These are phyloP conservation scores for Rhynchopsitta pachyrhyncha DNA, from an alignment of 2,113 vertebrate genomes.

Conservation along the genomic window DNA sequence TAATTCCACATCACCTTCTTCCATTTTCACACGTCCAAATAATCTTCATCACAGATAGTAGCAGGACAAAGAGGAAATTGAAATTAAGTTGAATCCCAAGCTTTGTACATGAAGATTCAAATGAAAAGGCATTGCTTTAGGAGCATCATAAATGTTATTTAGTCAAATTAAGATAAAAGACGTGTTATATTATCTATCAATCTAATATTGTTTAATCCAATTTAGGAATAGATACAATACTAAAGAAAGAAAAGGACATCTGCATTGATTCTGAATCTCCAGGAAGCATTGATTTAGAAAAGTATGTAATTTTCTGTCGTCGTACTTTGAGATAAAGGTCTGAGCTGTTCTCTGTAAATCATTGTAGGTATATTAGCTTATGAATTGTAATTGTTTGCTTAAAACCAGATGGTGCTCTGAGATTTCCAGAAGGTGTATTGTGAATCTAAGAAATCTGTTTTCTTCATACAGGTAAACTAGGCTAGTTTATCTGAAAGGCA, in stretches of 20 bases:
- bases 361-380: neutral
- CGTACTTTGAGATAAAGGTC: neutral
- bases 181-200: neutral
- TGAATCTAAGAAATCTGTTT: neutral
- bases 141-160: neutral
- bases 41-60: neutral
- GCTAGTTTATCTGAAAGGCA: neutral
- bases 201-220: conserved; percentile 5
- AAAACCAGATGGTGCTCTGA: conserved; percentile 5
- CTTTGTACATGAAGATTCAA: neutral
- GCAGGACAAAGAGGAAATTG: neutral
- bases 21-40: neutral
- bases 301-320: neutral
- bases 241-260: neutral
- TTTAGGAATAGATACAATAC: neutral
- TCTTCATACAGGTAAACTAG: neutral
- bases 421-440: neutral
- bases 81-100: neutral
- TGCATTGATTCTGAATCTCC: conserved; percentile 31
- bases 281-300: conserved; percentile 15
- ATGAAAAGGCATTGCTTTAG: neutral
- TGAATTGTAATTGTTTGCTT: conserved; percentile 23
- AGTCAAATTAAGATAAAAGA: conserved; percentile 12
- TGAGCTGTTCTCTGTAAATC: neutral
- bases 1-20: neutral